Percentiles rank a stretch among this genome's conserved stretches.
Conservation (phyloP, 2,113 vertebrate genomes). For the Xenopus borealis region DNA sequence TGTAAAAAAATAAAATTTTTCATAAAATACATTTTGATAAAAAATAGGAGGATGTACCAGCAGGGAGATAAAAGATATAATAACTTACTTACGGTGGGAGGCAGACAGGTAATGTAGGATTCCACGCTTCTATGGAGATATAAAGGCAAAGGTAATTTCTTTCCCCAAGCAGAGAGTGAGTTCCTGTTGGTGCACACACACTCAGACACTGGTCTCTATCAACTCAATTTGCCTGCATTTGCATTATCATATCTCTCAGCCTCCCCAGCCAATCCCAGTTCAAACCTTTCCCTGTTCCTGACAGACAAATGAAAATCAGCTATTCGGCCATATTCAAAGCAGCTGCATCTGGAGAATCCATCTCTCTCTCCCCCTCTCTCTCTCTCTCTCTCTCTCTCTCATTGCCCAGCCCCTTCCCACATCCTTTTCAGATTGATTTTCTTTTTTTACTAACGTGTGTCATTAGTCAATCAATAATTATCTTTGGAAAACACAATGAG, state of each 20-base stretch:
- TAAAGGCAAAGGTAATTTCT: not conserved
- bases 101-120: not conserved
- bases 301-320: conserved; percentile 57
- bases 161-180: not conserved
- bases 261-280: conserved; percentile 52
- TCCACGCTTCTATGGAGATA: not conserved
- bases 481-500: conserved; percentile 22
- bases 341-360: conserved; percentile 8
- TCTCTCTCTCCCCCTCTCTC: conserved; percentile 27
- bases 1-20: no score
- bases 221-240: conserved; percentile 61
- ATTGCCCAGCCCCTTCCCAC: not conserved
- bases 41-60: no score
- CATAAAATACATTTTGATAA: no score
- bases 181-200: not conserved
- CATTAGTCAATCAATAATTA: conserved; percentile 61
- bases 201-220: no score
- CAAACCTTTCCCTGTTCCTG: conserved; percentile 18
- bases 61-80: no score
- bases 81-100: no score
- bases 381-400: not conserved
- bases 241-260: conserved; percentile 55
- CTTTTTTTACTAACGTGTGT: conserved; percentile 50
- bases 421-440: conserved; percentile 51
- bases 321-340: conserved; percentile 55